These are phyloP conservation scores for Oxyscelio sp. DNA, from an alignment of 2,888 invertebrate genomes.

Conservation along the genomic window DNA sequence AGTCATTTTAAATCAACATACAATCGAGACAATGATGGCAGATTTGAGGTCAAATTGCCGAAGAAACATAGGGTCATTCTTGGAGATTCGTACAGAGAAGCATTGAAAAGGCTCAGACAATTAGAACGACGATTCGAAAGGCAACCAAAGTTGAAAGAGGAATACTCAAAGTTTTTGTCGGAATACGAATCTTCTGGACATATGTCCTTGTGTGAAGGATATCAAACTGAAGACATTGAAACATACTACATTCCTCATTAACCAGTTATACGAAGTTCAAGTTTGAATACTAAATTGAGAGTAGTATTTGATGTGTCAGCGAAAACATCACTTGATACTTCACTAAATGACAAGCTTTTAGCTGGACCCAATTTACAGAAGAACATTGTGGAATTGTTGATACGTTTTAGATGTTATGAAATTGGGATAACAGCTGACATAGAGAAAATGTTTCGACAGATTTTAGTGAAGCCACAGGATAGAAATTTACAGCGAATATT, in stretches of 20 bases:
- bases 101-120: slow-evolving; percentile 45
- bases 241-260: slow-evolving; percentile 80
- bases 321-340: no score
- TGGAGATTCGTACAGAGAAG: slow-evolving; percentile 51
- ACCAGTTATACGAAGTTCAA: slow-evolving; percentile 40
- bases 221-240: background rate
- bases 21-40: slow-evolving; percentile 21
- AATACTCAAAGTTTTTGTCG: slow-evolving; percentile 54
- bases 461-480: background rate
- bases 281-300: no score
- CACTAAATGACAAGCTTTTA: no score
- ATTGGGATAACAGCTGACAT: slow-evolving; percentile 35
- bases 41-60: slow-evolving; percentile 64
- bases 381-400: slow-evolving; percentile 38
- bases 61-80: slow-evolving; percentile 12
- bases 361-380: slow-evolving; percentile 45
- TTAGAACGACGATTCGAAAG: slow-evolving; percentile 48
- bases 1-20: slow-evolving; percentile 9
- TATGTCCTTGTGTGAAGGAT: slow-evolving; percentile 36
- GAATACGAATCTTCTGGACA: slow-evolving; percentile 56
- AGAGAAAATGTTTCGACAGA: slow-evolving; percentile 25
- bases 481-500: slow-evolving; percentile 26
- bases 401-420: slow-evolving; percentile 28
- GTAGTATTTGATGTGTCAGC: no score
- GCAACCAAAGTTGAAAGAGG: slow-evolving; percentile 32